phyloP scores from a whole-genome alignment of 2,797 vertebrate species.

The Spondyliosoma cantharus region DNA sequence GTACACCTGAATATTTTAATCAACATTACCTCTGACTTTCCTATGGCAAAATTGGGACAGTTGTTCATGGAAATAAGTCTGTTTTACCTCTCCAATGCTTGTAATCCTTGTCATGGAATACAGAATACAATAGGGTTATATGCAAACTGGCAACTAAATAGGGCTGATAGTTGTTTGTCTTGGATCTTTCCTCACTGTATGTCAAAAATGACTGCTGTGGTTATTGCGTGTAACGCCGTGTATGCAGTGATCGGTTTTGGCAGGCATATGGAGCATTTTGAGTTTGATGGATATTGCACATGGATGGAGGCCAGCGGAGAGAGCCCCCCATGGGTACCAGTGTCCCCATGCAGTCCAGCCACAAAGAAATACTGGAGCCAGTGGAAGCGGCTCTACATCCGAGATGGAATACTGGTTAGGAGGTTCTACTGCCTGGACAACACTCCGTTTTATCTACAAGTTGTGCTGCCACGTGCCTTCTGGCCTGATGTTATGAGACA shows the following conservation, averaged over 20 bases:
- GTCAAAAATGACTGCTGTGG: background rate
- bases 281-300: too few species aligned
- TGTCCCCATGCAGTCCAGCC: too few species aligned
- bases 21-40: background rate
- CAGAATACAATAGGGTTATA: background rate
- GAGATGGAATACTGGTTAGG: too few species aligned
- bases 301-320: too few species aligned
- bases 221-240: background rate
- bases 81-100: background rate
- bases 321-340: too few species aligned
- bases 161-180: background rate
- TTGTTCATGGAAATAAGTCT: background rate
- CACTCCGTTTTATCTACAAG: too few species aligned
- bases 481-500: too few species aligned
- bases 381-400: too few species aligned
- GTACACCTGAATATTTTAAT: background rate
- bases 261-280: background rate
- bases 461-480: too few species aligned
- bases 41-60: background rate
- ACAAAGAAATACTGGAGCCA: too few species aligned
- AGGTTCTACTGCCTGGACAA: too few species aligned
- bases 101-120: background rate
- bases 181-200: background rate
- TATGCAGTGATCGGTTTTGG: background rate
- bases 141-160: background rate